Percentiles rank a stretch among this genome's conserved stretches.
These are phyloP conservation scores for Hylomyscus alleni DNA, from an alignment of 2,797 vertebrate genomes.

Conservation along the genomic window DNA sequence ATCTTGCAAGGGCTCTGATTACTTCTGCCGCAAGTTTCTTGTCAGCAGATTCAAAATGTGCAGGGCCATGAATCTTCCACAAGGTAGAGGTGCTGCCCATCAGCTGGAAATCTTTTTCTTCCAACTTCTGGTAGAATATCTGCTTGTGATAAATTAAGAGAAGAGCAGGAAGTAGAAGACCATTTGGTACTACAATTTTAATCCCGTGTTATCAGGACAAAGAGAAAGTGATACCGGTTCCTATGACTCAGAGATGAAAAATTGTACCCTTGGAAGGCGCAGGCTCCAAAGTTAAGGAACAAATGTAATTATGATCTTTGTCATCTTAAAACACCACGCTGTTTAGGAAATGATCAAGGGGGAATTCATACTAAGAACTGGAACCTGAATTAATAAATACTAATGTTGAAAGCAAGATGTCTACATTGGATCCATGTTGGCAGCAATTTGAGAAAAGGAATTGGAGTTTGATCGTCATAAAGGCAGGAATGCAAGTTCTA, in stretches of 20 bases:
- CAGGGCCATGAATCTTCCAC: slow-evolving; percentile 90
- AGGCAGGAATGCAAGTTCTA: background rate
- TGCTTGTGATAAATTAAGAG: slow-evolving; percentile 88
- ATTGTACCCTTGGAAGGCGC: slow-evolving; percentile 78
- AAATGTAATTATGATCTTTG: slow-evolving; percentile 78
- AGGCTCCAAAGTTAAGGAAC: slow-evolving; percentile 78
- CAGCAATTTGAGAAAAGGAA: slow-evolving; percentile 26
- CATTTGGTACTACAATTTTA: slow-evolving; percentile 87
- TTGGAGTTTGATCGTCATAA: background rate
- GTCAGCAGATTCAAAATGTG: slow-evolving; percentile 92
- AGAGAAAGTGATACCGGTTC: slow-evolving; percentile 85
- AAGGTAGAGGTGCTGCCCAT: slow-evolving; percentile 89
- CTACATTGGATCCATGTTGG: background rate
- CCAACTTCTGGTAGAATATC: slow-evolving; percentile 88
- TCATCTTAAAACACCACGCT: slow-evolving; percentile 66
- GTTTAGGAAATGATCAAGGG: slow-evolving; percentile 52
- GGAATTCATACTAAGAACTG: background rate
- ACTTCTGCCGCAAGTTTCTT: slow-evolving; percentile 91
- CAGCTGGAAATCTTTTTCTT: slow-evolving; percentile 86
- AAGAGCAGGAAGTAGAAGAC: slow-evolving; percentile 83
- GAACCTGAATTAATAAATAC: slow-evolving; percentile 62
- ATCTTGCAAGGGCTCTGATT: slow-evolving; percentile 90
- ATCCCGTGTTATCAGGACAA: slow-evolving; percentile 86
- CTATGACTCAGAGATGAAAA: slow-evolving; percentile 84
- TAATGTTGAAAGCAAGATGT: slow-evolving; percentile 13